Conservation (phyloP, 1,140 invertebrate species). For the Manduca sexta region DNA sequence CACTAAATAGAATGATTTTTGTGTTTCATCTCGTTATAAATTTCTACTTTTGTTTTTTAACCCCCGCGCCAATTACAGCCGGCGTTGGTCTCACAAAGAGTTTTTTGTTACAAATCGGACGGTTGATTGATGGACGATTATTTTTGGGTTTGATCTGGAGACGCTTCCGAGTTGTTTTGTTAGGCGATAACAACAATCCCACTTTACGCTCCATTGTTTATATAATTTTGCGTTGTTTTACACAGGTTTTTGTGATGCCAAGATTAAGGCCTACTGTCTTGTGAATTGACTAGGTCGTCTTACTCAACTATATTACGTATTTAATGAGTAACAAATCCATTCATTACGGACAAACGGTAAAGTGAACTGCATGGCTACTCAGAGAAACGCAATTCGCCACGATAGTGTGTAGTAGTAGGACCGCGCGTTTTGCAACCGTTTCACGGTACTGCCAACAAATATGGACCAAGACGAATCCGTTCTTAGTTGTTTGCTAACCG, state of each 20-base stretch:
- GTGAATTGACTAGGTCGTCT: too few species aligned
- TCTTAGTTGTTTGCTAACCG: slow-evolving; percentile 51
- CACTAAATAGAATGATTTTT: slow-evolving; percentile 66
- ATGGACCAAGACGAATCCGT: slow-evolving; percentile 50
- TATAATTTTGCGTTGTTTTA: slow-evolving; percentile 21
- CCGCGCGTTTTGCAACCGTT: slow-evolving; percentile 48
- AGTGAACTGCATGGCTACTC: slow-evolving; percentile 13
- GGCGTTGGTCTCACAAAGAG: slow-evolving; percentile 50
- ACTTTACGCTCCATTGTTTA: slow-evolving; percentile 22
- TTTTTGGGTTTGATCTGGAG: slow-evolving; percentile 52
- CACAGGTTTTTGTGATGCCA: slow-evolving; percentile 11
- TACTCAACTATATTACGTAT: too few species aligned
- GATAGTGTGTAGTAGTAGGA: slow-evolving; percentile 33
- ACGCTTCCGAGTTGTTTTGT: slow-evolving; percentile 57
- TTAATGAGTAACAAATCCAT: background rate
- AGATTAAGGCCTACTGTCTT: too few species aligned
- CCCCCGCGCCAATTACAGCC: slow-evolving; percentile 49
- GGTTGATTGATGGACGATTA: slow-evolving; percentile 68
- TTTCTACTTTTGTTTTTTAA: slow-evolving; percentile 67
- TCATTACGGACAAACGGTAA: background rate
- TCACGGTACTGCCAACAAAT: slow-evolving; percentile 43
- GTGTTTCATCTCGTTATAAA: slow-evolving; percentile 65
- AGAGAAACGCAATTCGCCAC: slow-evolving; percentile 36
- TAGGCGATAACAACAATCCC: slow-evolving; percentile 27
- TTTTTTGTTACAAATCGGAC: slow-evolving; percentile 42